Base-by-base conservation (phyloP, 2,888 invertebrate genomes). In the Labia minor region DNA sequence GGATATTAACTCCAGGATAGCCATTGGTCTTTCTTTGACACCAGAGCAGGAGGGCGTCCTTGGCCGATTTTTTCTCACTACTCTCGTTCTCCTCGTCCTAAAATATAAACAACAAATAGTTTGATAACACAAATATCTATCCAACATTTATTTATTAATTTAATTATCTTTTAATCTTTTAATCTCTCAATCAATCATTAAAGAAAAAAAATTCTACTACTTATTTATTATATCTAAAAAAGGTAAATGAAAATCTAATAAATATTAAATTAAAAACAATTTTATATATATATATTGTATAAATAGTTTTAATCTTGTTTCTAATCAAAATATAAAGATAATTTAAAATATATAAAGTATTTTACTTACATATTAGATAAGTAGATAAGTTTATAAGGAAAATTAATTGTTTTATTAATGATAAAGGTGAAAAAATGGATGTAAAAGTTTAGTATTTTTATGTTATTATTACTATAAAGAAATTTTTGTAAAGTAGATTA, bases 21-120 rank as follows among this genome's bases (percentile, higher is more conserved):
- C 96, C 97, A 75, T 90, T 90, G 0, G 98, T 99, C 81, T 96
- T 98, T 66, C 97, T 85, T 81, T 99, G 98, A 76, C 98, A 98
- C 99, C 99, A 99, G 72, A 99, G 83, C 65, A 99, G 83, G 70
- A 99, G 81, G 3, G 98, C 98, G 80, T 99, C 99, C 83, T 98
- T 99, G 72, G 98, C 98, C 1, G 97, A 97, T 79, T 94, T 95
- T 83, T 96, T 96, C 80, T 98, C 97, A 21, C 95, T 94, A 71
- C 94, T 94, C 77, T 92, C 95, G 76, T 94, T 93, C 76, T 95
- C 94, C 81, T 95, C 95, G 76, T 95, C 95, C 91, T 92, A 72
- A 21, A 72, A 73, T 72, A 68, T 64, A 62, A 61, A 63, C 69
- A 66, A 64, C 65, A 65, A 20, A 66, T 66, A 37, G 62, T n/a